A percentile compares a stretch with the other conserved stretches of the same genome.
Evolutionary conservation across 2,888 invertebrate species (phyloP).

Genomic region (Oxycera nigricornis): DNA sequence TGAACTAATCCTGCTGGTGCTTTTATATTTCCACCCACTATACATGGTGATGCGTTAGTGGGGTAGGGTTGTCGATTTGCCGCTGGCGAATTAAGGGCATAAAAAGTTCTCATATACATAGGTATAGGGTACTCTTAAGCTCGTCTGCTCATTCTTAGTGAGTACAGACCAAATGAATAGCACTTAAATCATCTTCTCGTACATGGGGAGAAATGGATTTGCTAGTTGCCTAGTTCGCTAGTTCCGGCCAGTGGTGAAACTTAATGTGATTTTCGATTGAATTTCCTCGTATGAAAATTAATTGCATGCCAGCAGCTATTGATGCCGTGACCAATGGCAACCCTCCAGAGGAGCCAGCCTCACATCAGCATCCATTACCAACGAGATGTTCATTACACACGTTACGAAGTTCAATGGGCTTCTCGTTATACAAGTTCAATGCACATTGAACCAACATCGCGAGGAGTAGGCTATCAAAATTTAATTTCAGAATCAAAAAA

Average conservation of each 20-base stretch:
- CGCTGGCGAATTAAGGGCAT: no score
- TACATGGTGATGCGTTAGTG: neutral
- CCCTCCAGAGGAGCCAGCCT: neutral
- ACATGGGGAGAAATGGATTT: no score
- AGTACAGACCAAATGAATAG: no score
- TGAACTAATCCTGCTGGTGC: neutral
- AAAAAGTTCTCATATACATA: no score
- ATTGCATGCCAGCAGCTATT: no score
- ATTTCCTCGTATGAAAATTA: no score
- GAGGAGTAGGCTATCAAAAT: constrained; percentile 25
- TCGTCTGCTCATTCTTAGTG: no score
- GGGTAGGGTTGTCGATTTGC: neutral
- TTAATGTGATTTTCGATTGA: no score
- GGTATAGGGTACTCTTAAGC: no score
- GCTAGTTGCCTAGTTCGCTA: no score
- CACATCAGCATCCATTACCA: neutral
- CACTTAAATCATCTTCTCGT: no score
- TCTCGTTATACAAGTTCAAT: constrained; percentile 1
- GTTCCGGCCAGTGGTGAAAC: no score
- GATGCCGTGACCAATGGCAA: neutral
- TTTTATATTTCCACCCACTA: neutral
- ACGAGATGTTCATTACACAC: constrained; percentile 20
- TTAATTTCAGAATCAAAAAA: constrained; percentile 37
- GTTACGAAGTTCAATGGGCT: constrained; percentile 5
- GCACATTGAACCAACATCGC: neutral